Base-by-base conservation (phyloP, 2,113 vertebrate genomes). In the Cygnus buccinator region DNA sequence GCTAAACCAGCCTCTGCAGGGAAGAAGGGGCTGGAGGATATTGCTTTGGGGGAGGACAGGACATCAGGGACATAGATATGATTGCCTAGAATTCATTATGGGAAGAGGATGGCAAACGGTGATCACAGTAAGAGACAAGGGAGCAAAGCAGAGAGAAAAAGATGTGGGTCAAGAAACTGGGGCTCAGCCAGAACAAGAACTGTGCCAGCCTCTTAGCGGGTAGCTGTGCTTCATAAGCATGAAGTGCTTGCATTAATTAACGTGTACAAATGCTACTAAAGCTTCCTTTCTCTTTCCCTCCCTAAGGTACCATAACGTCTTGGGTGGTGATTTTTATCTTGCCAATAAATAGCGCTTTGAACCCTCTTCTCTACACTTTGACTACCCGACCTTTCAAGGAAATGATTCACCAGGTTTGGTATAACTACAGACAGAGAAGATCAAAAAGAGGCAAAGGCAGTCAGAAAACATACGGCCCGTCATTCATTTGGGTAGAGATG, bases 281-380 rank as follows among this genome's bases (percentile, higher is more conserved):
- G 54, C 84, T 95, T 93, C 22, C 87, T 97, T 89, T 98, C 89
- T 96, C 94, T 95, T 93, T 95, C 88, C 94, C 13, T 92, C 82
- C 46, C 65, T 62, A 83, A 99, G 99, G 98, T 88, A 99, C 99
- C 66, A 99, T 99, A 96, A 99, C 98, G 87, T 99, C 99, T 61
- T 99, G 99, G 99, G 99, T 99, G 55, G 99, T 99, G 84, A 99
- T 99, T 96, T 99, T 99, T 87, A 99, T 99, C 94, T 97, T 99
- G 68, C 99, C 99, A 84, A 99, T 99, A 97, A 99, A 99, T 81
- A 99, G 99, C 25, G 99, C 99, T 94, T 97, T 99, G 75, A 99
- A 99, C 93, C 99, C 99, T 89, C 99, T 99, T 96, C 98, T 99
- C 50, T 99, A 99, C 97, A 99, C 99, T 13, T 97, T 99, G 97